These are phyloP conservation scores for Bufotes viridis DNA, from an alignment of 2,797 vertebrate species.

Conservation along the genomic window DNA sequence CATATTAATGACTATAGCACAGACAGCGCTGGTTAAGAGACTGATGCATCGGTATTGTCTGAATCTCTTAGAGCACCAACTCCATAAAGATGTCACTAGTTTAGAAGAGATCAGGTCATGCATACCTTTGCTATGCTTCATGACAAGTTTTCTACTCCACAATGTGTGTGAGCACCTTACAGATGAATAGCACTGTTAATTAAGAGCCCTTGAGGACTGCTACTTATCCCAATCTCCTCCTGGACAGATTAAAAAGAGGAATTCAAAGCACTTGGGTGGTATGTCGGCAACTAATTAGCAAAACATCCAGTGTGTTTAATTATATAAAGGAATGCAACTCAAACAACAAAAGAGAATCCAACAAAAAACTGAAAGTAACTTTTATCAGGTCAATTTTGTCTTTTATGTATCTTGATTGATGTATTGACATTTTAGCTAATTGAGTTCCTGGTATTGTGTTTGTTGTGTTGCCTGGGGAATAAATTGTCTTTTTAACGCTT, in stretches of 20 bases:
- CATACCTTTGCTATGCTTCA: not conserved
- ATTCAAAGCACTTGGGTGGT: constrained; percentile 46
- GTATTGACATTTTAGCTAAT: constrained; percentile 40
- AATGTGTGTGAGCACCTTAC: not conserved
- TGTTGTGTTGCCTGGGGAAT: constrained; percentile 25
- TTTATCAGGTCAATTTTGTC: constrained; percentile 11
- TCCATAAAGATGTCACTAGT: not conserved
- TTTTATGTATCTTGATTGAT: constrained; percentile 41
- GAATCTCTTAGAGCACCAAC: not conserved
- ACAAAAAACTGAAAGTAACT: constrained; percentile 41
- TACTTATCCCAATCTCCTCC: constrained; percentile 29
- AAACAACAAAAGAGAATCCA: constrained; percentile 38
- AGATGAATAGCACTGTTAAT: constrained; percentile 39
- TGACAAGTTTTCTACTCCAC: not conserved
- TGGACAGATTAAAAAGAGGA: constrained; percentile 49
- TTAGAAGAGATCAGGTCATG: not conserved
- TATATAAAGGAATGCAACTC: constrained; percentile 34
- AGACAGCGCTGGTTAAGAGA: not conserved
- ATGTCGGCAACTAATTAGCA: constrained; percentile 39
- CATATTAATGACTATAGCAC: not conserved
- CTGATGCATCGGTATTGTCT: not conserved
- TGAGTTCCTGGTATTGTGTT: constrained; percentile 35
- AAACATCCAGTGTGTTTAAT: constrained; percentile 44
- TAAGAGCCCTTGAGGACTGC: constrained; percentile 36
- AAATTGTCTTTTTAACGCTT: constrained; percentile 22